These are phyloP conservation scores for Tachyglossus aculeatus DNA, from an alignment of 2,797 vertebrate species.

Conservation along the genomic window DNA sequence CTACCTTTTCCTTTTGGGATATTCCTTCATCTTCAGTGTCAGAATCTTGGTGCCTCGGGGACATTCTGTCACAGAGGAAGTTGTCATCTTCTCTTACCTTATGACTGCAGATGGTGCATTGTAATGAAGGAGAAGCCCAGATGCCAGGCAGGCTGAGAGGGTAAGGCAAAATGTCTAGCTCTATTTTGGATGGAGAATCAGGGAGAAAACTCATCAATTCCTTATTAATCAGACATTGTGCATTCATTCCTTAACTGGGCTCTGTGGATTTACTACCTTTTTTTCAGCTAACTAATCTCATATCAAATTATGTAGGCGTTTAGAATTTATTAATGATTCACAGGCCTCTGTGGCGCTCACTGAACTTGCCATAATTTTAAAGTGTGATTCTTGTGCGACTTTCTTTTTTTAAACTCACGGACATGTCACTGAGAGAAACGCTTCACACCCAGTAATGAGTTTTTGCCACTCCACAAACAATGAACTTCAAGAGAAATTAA, in stretches of 20 bases:
- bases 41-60: not conserved
- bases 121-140: not conserved
- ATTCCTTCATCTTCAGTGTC: not conserved
- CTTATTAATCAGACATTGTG: not conserved
- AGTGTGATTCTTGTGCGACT: not conserved
- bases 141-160: not conserved
- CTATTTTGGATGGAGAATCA: conserved; percentile 28
- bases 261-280: conserved; percentile 9
- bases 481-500: conserved; percentile 41
- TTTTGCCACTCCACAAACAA: conserved; percentile 32
- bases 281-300: conserved; percentile 22
- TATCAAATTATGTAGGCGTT: not conserved
- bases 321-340: conserved; percentile 17
- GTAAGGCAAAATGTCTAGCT: not conserved
- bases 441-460: conserved; percentile 17
- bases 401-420: not conserved
- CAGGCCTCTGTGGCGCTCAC: not conserved
- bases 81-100: not conserved
- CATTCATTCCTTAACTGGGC: conserved; percentile 1
- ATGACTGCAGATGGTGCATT: not conserved
- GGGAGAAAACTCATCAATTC: not conserved
- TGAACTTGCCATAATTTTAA: not conserved
- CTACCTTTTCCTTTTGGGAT: not conserved
- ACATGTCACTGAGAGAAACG: conserved; percentile 4
- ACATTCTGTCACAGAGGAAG: not conserved